phyloP scores from a whole-genome alignment of 1,140 invertebrate genomes.

The Trachymyrmex septentrionalis region DNA sequence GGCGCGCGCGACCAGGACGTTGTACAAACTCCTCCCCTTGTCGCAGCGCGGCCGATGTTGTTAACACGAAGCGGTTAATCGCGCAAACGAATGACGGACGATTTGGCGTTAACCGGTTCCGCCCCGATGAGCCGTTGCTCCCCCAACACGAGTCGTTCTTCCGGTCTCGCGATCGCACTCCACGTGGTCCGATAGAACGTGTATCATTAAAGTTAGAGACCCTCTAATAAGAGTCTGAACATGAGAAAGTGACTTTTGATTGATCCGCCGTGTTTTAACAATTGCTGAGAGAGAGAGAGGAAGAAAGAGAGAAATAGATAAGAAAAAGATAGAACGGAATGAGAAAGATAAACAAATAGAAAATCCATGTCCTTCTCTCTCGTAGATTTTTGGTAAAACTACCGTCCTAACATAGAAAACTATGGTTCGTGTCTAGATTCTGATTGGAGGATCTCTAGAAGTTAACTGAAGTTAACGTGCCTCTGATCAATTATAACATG shows the following conservation, averaged over 20 bases:
- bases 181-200: background rate
- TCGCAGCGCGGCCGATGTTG: constrained; percentile 60
- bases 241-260: too few species aligned
- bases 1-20: constrained; percentile 25
- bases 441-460: too few species aligned
- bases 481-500: background rate
- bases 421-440: too few species aligned
- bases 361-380: too few species aligned
- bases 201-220: background rate
- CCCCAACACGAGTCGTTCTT: constrained; percentile 39
- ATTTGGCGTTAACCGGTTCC: constrained; percentile 63
- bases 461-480: background rate
- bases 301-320: too few species aligned
- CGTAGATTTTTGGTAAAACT: too few species aligned
- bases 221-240: too few species aligned
- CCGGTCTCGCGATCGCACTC: background rate
- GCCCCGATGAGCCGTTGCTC: constrained; percentile 29
- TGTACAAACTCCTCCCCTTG: constrained; percentile 59
- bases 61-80: constrained; percentile 65
- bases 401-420: too few species aligned
- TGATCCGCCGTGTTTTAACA: too few species aligned
- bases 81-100: constrained; percentile 60
- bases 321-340: too few species aligned
- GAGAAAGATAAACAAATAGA: too few species aligned
- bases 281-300: too few species aligned